A percentile compares a stretch with the other conserved stretches of the same genome.
Conservation (phyloP, 2,113 vertebrate genomes). For the Lonchura striata region DNA sequence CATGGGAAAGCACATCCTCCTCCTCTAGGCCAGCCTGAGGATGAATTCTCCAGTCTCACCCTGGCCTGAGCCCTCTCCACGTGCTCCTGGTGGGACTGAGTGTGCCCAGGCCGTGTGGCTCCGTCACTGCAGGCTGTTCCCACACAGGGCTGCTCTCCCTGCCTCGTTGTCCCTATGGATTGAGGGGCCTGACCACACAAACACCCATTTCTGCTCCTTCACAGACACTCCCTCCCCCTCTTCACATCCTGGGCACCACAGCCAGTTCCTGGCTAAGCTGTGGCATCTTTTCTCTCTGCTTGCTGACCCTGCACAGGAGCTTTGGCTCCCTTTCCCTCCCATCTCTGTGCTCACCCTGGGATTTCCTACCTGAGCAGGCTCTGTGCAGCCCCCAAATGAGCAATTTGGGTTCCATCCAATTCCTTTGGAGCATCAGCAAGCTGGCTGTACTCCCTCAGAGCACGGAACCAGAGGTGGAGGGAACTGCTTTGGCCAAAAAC, state of each 20-base stretch:
- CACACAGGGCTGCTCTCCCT: not conserved
- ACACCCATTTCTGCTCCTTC: not conserved
- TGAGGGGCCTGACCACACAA: not conserved
- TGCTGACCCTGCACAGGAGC: not conserved
- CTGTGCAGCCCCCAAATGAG: not conserved
- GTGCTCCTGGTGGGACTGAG: not conserved
- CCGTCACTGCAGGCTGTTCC: not conserved
- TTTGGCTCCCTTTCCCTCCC: not conserved
- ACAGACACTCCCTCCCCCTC: too few relatives aligned
- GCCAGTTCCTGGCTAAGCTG: not conserved
- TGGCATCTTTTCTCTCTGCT: not conserved
- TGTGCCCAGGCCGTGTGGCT: not conserved
- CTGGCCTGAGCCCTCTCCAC: not conserved
- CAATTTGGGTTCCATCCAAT: not conserved
- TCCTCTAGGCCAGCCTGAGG: not conserved
- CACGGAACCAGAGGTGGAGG: not conserved
- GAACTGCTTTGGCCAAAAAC: not conserved
- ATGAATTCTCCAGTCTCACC: not conserved
- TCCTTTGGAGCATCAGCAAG: not conserved
- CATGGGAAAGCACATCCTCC: not conserved
- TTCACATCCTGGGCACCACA: not conserved
- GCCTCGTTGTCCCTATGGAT: accelerated
- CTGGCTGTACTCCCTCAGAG: not conserved
- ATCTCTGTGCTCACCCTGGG: not conserved
- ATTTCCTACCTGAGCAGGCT: not conserved